Evolutionary conservation across 2,888 invertebrate species (phyloP).

Genomic region (Nezara viridula): DNA sequence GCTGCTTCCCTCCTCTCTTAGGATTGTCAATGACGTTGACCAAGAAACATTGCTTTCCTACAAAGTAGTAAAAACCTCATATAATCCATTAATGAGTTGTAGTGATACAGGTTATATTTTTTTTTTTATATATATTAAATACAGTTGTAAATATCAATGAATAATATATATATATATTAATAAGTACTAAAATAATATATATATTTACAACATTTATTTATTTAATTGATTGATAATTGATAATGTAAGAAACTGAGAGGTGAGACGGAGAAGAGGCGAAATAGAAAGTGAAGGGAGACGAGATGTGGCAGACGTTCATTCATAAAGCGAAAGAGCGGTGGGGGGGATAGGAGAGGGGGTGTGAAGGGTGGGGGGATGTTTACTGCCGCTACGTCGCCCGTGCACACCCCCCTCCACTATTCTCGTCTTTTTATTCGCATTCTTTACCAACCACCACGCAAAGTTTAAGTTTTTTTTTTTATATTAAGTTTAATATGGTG

Average conservation of each 20-base stretch:
- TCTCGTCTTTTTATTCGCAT: constrained; percentile 8
- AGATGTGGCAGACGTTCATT: constrained; percentile 47
- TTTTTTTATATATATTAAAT: too few relatives aligned
- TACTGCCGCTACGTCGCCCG: constrained; percentile 41
- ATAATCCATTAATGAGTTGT: too few relatives aligned
- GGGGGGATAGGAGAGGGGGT: constrained; percentile 21
- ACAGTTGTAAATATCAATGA: too few relatives aligned
- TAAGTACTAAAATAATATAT: too few relatives aligned
- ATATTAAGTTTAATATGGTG: neutral
- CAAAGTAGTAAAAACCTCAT: too few relatives aligned
- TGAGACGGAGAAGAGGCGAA: neutral
- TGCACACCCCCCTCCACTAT: constrained; percentile 50
- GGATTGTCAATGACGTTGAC: too few relatives aligned
- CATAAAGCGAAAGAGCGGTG: constrained; percentile 54
- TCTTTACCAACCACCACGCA: constrained; percentile 1
- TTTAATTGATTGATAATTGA: neutral
- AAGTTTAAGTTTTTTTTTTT: neutral
- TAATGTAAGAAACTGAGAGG: neutral
- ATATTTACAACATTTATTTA: neutral
- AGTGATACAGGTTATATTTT: too few relatives aligned
- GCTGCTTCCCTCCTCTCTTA: too few relatives aligned
- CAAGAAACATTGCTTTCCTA: too few relatives aligned
- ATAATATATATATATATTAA: too few relatives aligned
- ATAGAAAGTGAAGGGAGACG: neutral
- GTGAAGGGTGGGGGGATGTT: constrained; percentile 58